Conservation (phyloP, 2,797 vertebrate genomes). For the Xenentodon cancila region DNA sequence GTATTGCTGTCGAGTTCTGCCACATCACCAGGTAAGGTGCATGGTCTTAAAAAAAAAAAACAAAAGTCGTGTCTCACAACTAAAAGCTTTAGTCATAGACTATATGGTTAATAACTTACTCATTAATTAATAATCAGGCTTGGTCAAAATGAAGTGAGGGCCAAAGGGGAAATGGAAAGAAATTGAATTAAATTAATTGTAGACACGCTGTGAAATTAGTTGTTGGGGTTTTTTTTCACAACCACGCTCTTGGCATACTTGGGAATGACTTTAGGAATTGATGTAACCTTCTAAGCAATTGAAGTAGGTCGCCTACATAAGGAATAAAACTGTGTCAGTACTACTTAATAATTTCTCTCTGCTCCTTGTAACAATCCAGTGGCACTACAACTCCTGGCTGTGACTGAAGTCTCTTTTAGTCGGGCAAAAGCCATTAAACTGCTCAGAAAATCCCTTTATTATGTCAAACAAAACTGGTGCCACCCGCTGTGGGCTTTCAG, state of each 20-base stretch:
- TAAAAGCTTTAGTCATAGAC: neutral
- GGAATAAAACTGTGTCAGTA: constrained; percentile 53
- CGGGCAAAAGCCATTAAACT: neutral
- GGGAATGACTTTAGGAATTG: constrained; percentile 22
- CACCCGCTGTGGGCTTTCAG: neutral
- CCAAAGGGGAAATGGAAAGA: neutral
- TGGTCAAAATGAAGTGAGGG: neutral
- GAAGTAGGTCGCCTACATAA: constrained; percentile 56
- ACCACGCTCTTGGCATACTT: constrained; percentile 19
- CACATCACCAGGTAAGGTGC: constrained; percentile 88
- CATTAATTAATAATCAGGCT: neutral
- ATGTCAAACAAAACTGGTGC: constrained; percentile 3
- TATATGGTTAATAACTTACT: neutral
- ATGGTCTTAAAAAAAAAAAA: neutral
- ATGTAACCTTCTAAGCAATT: constrained; percentile 31
- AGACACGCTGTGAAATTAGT: constrained; percentile 21
- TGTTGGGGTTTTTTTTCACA: neutral
- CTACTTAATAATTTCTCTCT: constrained; percentile 16
- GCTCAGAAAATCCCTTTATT: constrained; percentile 1
- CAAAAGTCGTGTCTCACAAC: too few relatives aligned
- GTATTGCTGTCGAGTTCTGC: constrained; percentile 97
- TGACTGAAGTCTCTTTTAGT: constrained; percentile 1
- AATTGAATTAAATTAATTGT: constrained; percentile 15
- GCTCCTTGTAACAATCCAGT: constrained; percentile 10
- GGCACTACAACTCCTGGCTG: constrained; percentile 13